phyloP scores from a whole-genome alignment of 2,888 invertebrate species.

The Uloborus plumipes region DNA sequence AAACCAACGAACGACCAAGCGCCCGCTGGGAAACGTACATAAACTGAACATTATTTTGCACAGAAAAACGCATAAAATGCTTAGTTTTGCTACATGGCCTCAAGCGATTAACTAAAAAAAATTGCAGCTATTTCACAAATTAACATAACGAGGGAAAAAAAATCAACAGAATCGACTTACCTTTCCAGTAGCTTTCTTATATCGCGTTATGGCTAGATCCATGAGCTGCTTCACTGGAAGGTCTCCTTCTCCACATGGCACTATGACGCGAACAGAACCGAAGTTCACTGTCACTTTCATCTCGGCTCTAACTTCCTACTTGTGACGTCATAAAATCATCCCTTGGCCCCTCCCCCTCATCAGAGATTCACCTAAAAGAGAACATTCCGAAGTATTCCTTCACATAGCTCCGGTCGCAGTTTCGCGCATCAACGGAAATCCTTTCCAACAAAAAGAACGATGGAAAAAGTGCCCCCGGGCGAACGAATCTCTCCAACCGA shows the following conservation, averaged over 20 bases:
- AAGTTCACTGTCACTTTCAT: conserved; percentile 99
- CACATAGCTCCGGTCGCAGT: conserved; percentile 45
- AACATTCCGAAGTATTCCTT: conserved; percentile 29
- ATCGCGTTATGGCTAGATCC: conserved; percentile 90
- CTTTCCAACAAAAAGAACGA: not conserved
- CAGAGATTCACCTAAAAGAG: conserved; percentile 17
- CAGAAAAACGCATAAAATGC: too few relatives aligned
- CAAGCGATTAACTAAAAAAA: too few relatives aligned
- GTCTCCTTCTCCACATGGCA: conserved; percentile 94
- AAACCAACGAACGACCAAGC: too few relatives aligned
- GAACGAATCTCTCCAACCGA: not conserved
- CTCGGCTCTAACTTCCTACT: conserved; percentile 21
- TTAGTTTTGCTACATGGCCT: too few relatives aligned
- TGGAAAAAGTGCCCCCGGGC: not conserved
- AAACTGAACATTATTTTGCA: too few relatives aligned
- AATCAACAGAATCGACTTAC: conserved; percentile 77
- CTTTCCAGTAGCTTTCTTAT: conserved; percentile 96
- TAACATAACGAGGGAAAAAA: not conserved
- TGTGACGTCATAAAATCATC: conserved; percentile 49
- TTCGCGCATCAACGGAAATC: conserved; percentile 37
- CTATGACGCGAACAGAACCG: conserved; percentile 91
- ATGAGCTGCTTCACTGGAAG: conserved; percentile 92
- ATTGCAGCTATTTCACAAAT: too few relatives aligned
- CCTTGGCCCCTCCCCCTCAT: conserved; percentile 43
- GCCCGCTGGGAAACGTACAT: too few relatives aligned